Conservation (phyloP, 2,113 vertebrate species). For the Anser cygnoides region DNA sequence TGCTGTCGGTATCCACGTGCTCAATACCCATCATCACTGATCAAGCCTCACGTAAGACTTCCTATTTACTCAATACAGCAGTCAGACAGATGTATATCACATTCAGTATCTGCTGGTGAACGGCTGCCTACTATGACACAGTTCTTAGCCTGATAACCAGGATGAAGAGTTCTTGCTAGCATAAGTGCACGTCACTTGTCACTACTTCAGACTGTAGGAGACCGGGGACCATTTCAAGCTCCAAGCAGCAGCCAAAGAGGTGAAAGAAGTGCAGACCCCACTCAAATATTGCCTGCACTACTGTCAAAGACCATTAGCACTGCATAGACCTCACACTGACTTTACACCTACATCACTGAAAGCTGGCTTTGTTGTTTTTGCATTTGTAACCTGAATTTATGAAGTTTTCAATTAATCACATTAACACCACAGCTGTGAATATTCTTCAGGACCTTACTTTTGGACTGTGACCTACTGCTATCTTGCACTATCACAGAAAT, state of each 20-base stretch:
- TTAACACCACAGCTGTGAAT: background rate
- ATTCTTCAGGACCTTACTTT: background rate
- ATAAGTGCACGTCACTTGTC: background rate
- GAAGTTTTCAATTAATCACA: background rate
- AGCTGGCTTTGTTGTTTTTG: background rate
- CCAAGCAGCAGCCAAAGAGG: background rate
- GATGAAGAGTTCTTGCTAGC: background rate
- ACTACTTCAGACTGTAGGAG: background rate
- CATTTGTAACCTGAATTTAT: background rate
- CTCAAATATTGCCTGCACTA: background rate
- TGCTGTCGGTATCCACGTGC: background rate
- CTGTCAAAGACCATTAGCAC: background rate
- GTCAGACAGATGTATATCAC: background rate
- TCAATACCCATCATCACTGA: background rate
- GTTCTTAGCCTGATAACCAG: background rate
- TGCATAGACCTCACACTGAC: background rate
- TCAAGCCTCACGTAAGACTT: background rate
- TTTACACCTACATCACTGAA: accelerated
- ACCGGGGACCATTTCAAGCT: background rate
- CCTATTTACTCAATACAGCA: background rate
- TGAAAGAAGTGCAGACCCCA: background rate
- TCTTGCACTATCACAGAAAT: background rate
- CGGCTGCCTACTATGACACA: accelerated
- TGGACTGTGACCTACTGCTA: constrained; percentile 23
- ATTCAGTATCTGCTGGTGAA: accelerated